A percentile compares a stretch with the other conserved stretches of the same genome.
Conservation (phyloP, 2,797 vertebrate genomes). For the Coregonus ussuriensis region DNA sequence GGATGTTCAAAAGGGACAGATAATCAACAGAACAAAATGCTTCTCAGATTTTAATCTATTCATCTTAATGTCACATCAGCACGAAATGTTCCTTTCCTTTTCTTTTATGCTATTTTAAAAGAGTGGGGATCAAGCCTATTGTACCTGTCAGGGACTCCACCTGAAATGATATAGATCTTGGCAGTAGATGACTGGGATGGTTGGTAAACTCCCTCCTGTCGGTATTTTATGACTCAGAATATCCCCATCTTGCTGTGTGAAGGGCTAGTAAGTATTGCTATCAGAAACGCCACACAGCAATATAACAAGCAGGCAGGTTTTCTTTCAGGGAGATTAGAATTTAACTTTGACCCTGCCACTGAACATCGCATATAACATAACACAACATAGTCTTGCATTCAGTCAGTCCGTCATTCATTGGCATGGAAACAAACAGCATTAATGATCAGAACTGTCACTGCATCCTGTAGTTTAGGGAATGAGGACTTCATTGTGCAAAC, state of each 20-base stretch:
- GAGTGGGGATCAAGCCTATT: neutral
- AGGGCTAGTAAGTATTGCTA: neutral
- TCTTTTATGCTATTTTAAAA: neutral
- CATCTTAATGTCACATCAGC: neutral
- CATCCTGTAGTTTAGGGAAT: neutral
- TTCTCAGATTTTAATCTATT: neutral
- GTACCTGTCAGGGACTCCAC: neutral
- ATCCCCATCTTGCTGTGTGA: neutral
- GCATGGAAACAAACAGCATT: conserved; percentile 2
- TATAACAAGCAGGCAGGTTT: neutral
- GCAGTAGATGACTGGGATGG: neutral
- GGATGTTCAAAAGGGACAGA: neutral
- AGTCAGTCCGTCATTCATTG: neutral
- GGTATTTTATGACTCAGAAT: conserved; percentile 3
- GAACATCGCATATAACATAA: neutral
- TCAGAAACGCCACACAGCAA: neutral
- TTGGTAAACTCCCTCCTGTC: neutral
- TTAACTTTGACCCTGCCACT: conserved; percentile 15
- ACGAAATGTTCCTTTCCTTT: too few relatives aligned
- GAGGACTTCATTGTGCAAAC: neutral
- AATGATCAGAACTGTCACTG: neutral
- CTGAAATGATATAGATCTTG: neutral
- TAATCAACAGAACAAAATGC: neutral
- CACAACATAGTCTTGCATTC: too few relatives aligned
- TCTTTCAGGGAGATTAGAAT: conserved; percentile 11